A percentile compares a stretch with the other conserved stretches of the same genome.
These are phyloP conservation scores for Fregata magnificens DNA, from an alignment of 2,113 vertebrate species.

Conservation along the genomic window DNA sequence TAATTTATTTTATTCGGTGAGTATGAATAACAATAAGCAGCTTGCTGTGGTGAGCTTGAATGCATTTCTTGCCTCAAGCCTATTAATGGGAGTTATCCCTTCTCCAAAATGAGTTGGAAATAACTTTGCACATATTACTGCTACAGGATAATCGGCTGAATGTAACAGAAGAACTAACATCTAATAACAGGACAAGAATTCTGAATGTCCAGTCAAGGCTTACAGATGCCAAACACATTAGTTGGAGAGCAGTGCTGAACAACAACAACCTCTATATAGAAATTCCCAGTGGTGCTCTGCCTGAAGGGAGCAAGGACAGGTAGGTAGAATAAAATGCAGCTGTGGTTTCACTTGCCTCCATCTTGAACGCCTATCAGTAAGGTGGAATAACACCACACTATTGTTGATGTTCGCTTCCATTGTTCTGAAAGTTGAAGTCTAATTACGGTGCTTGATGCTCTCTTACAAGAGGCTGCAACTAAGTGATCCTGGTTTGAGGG, in stretches of 20 bases:
- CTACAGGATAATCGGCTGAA: conserved; percentile 92
- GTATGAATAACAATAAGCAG: conserved; percentile 52
- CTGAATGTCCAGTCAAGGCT: conserved; percentile 89
- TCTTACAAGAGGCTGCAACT: neutral
- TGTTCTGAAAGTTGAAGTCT: neutral
- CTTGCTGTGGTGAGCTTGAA: neutral
- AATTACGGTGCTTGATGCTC: neutral
- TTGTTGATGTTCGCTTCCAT: neutral
- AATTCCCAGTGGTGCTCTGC: conserved; percentile 90
- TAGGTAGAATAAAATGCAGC: neutral
- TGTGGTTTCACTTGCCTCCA: too few relatives aligned
- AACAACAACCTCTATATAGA: conserved; percentile 89
- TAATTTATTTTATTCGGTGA: conserved; percentile 93
- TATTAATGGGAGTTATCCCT: neutral
- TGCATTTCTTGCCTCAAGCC: neutral
- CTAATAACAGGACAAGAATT: conserved; percentile 87
- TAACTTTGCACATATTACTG: neutral
- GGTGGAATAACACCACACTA: neutral
- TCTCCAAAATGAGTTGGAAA: neutral
- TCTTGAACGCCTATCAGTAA: neutral
- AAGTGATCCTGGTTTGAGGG: neutral
- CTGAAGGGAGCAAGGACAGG: conserved; percentile 98
- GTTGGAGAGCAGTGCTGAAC: conserved; percentile 91
- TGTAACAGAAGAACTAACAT: conserved; percentile 91
- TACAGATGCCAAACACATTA: conserved; percentile 83